Evolutionary conservation across 2,113 vertebrate genomes (phyloP).

Genomic region (Rhombomys opimus): DNA sequence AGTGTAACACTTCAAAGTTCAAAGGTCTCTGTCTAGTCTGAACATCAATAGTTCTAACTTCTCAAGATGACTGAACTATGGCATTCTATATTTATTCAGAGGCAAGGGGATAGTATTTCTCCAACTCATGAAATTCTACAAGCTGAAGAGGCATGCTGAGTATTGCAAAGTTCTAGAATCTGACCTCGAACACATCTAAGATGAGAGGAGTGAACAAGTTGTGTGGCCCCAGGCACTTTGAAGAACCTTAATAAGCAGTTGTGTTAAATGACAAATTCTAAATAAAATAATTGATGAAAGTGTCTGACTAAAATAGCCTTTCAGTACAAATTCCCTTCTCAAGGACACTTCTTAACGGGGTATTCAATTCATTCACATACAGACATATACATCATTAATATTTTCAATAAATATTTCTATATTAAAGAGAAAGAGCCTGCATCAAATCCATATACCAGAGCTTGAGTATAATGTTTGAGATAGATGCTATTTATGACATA

Average conservation of each 20-base stretch:
- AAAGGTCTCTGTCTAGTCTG: background rate
- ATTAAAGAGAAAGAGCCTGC: background rate
- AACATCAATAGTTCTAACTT: background rate
- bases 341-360: constrained; percentile 22
- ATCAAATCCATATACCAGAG: constrained; percentile 16
- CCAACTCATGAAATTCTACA: background rate
- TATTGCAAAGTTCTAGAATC: constrained; percentile 7
- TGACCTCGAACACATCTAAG: background rate
- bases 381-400: background rate
- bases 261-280: constrained; percentile 34
- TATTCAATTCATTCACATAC: background rate
- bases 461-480: constrained; percentile 13
- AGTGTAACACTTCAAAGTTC: background rate
- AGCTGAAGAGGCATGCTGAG: background rate
- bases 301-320: background rate
- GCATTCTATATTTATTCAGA: background rate
- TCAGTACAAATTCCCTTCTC: background rate
- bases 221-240: background rate
- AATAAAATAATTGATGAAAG: constrained; percentile 17
- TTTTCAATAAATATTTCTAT: constrained; percentile 24
- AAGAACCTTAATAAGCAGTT: background rate
- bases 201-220: background rate
- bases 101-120: background rate
- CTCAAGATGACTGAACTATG: background rate
- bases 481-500: constrained; percentile 39